Evolutionary conservation across 2,113 vertebrate genomes (phyloP).

Genomic region (Entomyzon cyanotis): DNA sequence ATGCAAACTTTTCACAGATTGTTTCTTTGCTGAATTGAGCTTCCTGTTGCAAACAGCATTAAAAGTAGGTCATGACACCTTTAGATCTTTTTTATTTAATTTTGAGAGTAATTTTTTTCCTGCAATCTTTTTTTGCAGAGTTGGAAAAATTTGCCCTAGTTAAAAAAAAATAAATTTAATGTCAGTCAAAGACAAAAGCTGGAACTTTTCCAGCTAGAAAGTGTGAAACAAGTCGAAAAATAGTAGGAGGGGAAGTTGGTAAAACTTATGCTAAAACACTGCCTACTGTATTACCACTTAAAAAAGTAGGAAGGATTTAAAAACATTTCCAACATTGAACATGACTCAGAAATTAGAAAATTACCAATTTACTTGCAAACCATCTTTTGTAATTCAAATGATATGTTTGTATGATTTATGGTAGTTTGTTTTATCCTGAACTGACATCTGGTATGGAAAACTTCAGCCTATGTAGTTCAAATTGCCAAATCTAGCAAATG

Average conservation of each 20-base stretch:
- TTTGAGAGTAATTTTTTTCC: not conserved
- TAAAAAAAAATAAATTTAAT: not conserved
- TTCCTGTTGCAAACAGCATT: not conserved
- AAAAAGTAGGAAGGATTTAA: not conserved
- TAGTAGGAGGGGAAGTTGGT: not conserved
- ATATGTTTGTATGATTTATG: not conserved
- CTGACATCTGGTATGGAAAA: not conserved
- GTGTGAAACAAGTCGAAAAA: not conserved
- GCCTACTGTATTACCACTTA: not conserved
- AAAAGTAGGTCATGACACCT: not conserved
- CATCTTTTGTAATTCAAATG: not conserved
- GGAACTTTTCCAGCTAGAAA: not conserved
- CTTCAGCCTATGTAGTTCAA: not conserved
- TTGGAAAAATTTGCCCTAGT: not conserved
- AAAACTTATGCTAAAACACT: not conserved
- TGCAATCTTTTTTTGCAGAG: not conserved
- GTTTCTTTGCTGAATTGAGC: not conserved
- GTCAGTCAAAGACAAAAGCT: not conserved
- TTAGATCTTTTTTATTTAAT: not conserved
- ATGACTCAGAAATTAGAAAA: not conserved
- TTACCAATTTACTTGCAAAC: not conserved
- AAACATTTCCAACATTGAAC: not conserved
- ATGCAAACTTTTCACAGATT: not conserved
- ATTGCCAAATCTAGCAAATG: not conserved
- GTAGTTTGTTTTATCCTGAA: not conserved